Conservation (phyloP, 1,140 invertebrate species). For the Trachelipus rathkii region DNA sequence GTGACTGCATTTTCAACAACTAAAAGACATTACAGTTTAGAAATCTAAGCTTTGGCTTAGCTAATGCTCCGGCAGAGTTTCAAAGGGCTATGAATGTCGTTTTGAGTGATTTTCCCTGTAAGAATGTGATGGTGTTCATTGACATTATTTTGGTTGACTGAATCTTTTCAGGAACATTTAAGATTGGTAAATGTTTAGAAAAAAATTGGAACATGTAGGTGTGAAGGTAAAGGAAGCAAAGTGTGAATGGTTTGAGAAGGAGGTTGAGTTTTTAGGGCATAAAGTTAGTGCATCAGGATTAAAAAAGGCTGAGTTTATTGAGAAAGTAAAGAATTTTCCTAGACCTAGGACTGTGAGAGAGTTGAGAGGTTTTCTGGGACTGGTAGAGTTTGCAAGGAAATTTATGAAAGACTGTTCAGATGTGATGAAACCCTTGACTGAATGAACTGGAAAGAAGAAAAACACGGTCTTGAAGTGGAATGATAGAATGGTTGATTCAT, state of each 20-base stretch:
- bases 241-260: constrained; percentile 17
- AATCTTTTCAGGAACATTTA: constrained; percentile 10
- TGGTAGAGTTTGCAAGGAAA: not conserved
- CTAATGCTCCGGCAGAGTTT: not conserved
- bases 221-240: constrained; percentile 3
- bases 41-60: not conserved
- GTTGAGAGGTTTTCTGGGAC: constrained; percentile 1
- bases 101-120: not conserved
- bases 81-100: not conserved
- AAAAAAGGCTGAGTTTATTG: not conserved
- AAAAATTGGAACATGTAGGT: not conserved
- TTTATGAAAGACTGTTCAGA: too few relatives aligned
- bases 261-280: constrained; percentile 16
- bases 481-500: too few relatives aligned
- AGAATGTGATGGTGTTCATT: constrained; percentile 16
- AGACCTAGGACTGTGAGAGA: constrained; percentile 14
- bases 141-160: constrained; percentile 17
- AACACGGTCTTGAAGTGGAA: too few relatives aligned
- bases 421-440: too few relatives aligned
- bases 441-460: too few relatives aligned
- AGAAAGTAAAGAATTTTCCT: constrained; percentile 1
- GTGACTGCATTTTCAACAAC: constrained; percentile 3
- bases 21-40: constrained; percentile 18
- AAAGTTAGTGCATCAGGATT: not conserved
- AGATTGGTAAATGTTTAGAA: constrained; percentile 1